Conservation (phyloP, 2,113 vertebrate genomes). For the Cisticola juncidis region DNA sequence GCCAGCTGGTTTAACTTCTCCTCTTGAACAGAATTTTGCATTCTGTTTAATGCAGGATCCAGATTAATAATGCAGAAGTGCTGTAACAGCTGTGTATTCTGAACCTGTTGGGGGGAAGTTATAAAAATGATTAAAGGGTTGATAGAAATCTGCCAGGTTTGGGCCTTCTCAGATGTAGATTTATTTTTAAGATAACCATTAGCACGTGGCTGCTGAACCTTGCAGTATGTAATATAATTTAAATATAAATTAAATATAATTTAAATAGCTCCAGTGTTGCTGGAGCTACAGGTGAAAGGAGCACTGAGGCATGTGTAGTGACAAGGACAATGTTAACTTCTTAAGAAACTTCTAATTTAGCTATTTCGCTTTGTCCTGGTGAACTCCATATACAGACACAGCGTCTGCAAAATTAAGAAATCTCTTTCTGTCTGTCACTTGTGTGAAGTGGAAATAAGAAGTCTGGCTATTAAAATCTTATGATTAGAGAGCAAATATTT, state of each 20-base stretch:
- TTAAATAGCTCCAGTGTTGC: background rate
- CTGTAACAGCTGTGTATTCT: background rate
- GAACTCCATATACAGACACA: background rate
- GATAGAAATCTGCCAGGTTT: background rate
- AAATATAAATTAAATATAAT: background rate
- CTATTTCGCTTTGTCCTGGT: background rate
- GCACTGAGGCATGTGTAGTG: background rate
- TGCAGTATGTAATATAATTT: background rate
- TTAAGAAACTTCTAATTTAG: background rate
- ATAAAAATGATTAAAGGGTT: background rate
- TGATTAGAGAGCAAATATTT: slow-evolving; percentile 42
- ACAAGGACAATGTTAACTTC: background rate
- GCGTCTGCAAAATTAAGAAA: background rate
- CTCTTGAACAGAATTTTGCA: background rate
- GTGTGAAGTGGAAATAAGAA: background rate
- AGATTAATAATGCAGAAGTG: background rate
- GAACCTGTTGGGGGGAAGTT: background rate
- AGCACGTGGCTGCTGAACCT: background rate
- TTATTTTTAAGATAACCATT: background rate
- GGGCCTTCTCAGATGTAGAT: background rate
- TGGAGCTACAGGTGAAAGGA: background rate
- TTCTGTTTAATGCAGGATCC: background rate
- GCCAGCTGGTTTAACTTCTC: background rate
- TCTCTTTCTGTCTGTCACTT: background rate
- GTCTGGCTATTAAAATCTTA: background rate